A percentile compares a stretch with the other conserved stretches of the same genome.
phyloP scores from a whole-genome alignment of 1,140 invertebrate genomes.

The Arctopsyche grandis region DNA sequence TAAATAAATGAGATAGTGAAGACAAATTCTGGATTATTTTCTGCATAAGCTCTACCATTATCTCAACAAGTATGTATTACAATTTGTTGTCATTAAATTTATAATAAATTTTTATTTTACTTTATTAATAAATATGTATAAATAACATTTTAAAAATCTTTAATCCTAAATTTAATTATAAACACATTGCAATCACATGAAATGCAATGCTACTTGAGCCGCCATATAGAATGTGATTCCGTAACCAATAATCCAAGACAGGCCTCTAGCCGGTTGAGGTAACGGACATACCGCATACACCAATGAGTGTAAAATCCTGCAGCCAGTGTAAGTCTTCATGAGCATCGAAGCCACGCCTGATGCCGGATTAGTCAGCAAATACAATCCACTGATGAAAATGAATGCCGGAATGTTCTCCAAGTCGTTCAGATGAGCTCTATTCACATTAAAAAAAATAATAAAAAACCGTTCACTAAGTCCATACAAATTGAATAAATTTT shows the following conservation, averaged over 20 bases:
- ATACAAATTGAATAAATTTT: constrained; percentile 14
- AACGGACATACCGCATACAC: constrained; percentile 66
- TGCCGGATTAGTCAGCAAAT: constrained; percentile 71
- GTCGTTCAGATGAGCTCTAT: constrained; percentile 78
- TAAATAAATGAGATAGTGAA: too few relatives aligned
- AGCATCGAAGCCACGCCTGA: constrained; percentile 62
- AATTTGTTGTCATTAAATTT: too few relatives aligned
- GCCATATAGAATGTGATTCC: constrained; percentile 65
- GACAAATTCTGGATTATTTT: too few relatives aligned
- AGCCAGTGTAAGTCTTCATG: constrained; percentile 67
- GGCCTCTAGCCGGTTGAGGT: constrained; percentile 67
- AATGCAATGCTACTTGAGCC: constrained; percentile 40
- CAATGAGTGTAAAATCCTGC: constrained; percentile 69
- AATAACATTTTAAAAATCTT: too few relatives aligned
- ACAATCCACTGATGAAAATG: constrained; percentile 71
- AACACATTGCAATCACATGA: too few relatives aligned
- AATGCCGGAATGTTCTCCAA: constrained; percentile 80
- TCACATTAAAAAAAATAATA: constrained; percentile 50
- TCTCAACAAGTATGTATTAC: too few relatives aligned
- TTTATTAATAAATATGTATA: too few relatives aligned
- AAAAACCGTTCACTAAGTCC: not conserved
- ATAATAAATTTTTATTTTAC: too few relatives aligned
- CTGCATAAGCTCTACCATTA: too few relatives aligned
- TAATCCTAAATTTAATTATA: too few relatives aligned
- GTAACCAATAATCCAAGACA: constrained; percentile 61